phyloP scores from a whole-genome alignment of 2,113 vertebrate species.

The Epinephelus cyanopodus region DNA sequence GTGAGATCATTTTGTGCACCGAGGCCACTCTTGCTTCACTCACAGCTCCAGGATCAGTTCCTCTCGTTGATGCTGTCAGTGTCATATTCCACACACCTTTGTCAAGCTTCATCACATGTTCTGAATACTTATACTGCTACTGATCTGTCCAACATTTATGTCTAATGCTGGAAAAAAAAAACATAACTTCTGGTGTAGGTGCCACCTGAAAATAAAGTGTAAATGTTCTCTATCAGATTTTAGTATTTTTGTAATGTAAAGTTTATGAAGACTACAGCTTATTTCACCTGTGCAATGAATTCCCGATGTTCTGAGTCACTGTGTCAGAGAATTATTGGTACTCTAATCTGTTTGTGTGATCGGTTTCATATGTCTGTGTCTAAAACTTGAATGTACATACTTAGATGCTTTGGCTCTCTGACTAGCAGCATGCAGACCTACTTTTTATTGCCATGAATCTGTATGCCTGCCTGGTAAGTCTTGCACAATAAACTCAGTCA shows the following conservation, averaged over 20 bases:
- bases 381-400: slow-evolving; percentile 95
- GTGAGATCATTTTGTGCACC: not conserved
- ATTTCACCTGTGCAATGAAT: slow-evolving; percentile 73
- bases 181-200: slow-evolving; percentile 54
- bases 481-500: slow-evolving; percentile 86
- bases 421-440: slow-evolving; percentile 81
- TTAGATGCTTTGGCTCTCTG: slow-evolving; percentile 79
- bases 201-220: slow-evolving; percentile 68
- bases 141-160: slow-evolving; percentile 62
- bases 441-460: slow-evolving; percentile 79
- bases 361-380: slow-evolving; percentile 57
- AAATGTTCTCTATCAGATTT: slow-evolving; percentile 73
- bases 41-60: slow-evolving; percentile 16
- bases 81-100: slow-evolving; percentile 40
- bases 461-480: slow-evolving; percentile 78
- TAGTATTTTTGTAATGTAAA: slow-evolving; percentile 76
- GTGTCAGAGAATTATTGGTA: slow-evolving; percentile 63
- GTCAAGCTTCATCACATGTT: slow-evolving; percentile 19
- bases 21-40: not conserved
- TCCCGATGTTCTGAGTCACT: slow-evolving; percentile 58
- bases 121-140: slow-evolving; percentile 50
- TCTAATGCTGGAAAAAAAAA: slow-evolving; percentile 58
- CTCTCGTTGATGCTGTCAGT: slow-evolving; percentile 2
- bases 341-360: slow-evolving; percentile 58
- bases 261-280: slow-evolving; percentile 43